phyloP scores from a whole-genome alignment of 2,113 vertebrate genomes.

The Oostethus manadensis region DNA sequence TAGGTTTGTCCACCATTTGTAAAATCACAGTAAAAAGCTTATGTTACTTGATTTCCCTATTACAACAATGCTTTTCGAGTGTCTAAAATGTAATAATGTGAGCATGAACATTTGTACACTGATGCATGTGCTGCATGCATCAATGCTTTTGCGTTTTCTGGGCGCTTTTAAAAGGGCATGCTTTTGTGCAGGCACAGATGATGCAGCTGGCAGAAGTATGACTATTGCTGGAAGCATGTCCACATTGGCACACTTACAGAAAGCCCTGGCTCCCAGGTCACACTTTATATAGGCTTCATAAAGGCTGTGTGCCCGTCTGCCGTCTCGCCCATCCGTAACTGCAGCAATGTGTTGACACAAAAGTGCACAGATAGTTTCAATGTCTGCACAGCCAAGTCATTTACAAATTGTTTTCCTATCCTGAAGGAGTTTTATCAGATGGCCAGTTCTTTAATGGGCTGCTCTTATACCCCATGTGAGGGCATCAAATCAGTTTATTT shows the following conservation, averaged over 20 bases:
- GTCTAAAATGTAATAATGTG: slow-evolving; percentile 43
- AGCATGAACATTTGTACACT: slow-evolving; percentile 55
- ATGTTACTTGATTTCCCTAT: background rate
- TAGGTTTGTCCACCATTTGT: slow-evolving; percentile 20
- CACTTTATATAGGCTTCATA: slow-evolving; percentile 59
- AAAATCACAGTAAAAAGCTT: slow-evolving; percentile 14
- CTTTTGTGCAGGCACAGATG: slow-evolving; percentile 67
- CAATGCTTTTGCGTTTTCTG: slow-evolving; percentile 59
- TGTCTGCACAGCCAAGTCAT: background rate
- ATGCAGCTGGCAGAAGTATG: slow-evolving; percentile 69
- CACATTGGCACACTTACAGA: slow-evolving; percentile 66
- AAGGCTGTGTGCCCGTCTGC: slow-evolving; percentile 55
- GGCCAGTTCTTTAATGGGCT: background rate
- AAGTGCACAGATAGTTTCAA: slow-evolving; percentile 4
- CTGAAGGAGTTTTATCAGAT: slow-evolving; percentile 2
- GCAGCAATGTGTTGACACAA: slow-evolving; percentile 27
- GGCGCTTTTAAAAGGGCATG: slow-evolving; percentile 65
- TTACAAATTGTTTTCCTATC: slow-evolving; percentile 7
- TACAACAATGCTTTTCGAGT: slow-evolving; percentile 11
- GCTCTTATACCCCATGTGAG: background rate
- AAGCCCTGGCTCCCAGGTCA: slow-evolving; percentile 65
- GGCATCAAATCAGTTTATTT: background rate
- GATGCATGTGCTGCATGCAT: slow-evolving; percentile 62
- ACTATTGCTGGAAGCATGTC: slow-evolving; percentile 65
- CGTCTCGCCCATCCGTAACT: slow-evolving; percentile 55